These are phyloP conservation scores for Epistrophe eligans DNA, from an alignment of 2,888 invertebrate genomes.

Conservation along the genomic window DNA sequence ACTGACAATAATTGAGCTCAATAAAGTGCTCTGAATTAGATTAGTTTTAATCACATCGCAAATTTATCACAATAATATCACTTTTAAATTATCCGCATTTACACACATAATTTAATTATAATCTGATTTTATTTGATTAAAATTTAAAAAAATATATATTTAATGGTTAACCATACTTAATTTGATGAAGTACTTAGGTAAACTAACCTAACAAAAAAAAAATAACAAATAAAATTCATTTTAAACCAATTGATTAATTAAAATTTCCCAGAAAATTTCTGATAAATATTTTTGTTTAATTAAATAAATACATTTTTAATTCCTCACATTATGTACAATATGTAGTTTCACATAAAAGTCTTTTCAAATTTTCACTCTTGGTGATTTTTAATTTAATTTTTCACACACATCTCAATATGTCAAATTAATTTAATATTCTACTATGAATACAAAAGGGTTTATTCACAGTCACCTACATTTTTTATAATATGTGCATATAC, in stretches of 20 bases:
- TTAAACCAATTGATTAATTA: not conserved
- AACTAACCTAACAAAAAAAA: not conserved
- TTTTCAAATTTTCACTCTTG: not conserved
- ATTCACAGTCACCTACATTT: not conserved
- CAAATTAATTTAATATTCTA: slow-evolving; percentile 13
- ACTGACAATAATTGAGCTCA: too few relatives aligned
- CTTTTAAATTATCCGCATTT: too few relatives aligned
- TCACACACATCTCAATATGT: slow-evolving; percentile 14
- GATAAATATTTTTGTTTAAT: not conserved
- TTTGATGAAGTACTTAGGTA: not conserved
- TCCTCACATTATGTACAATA: too few relatives aligned
- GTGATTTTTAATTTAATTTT: slow-evolving; percentile 26
- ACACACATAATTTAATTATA: not conserved
- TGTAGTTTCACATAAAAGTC: slow-evolving; percentile 3
- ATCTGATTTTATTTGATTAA: not conserved
- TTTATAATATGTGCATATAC: too few relatives aligned
- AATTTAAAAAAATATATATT: not conserved
- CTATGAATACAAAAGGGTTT: not conserved
- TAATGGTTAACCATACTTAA: not conserved
- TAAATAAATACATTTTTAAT: slow-evolving; percentile 7
- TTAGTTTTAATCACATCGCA: too few relatives aligned
- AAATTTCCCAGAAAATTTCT: not conserved
- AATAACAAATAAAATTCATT: not conserved
- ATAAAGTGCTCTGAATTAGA: too few relatives aligned
- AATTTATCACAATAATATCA: too few relatives aligned